Percentiles rank a stretch among this genome's conserved stretches.
These are phyloP conservation scores for Sebastes iracundus DNA, from an alignment of 2,797 vertebrate species.

Conservation along the genomic window DNA sequence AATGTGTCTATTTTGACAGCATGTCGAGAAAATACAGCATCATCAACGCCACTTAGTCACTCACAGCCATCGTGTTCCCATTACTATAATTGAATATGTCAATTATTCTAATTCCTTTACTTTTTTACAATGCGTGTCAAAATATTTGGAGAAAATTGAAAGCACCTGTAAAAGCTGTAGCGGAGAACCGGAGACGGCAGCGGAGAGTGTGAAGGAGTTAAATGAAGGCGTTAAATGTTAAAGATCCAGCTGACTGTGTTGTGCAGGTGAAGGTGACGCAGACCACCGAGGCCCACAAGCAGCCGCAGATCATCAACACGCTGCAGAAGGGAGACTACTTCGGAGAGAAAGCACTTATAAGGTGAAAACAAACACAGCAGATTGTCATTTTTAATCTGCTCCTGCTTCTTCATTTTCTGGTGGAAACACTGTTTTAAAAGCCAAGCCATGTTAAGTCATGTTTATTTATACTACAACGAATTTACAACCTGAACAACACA, in stretches of 20 bases:
- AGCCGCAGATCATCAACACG: constrained; percentile 90
- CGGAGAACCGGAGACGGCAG: neutral
- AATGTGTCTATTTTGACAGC: constrained; percentile 18
- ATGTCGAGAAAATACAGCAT: neutral
- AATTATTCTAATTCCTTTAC: neutral
- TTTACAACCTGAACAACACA: neutral
- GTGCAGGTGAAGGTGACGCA: constrained; percentile 92
- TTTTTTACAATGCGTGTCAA: constrained; percentile 1
- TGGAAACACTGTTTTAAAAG: neutral
- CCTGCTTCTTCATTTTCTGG: neutral
- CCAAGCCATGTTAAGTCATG: too few relatives aligned
- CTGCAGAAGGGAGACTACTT: constrained; percentile 93
- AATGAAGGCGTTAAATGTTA: neutral
- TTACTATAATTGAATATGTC: neutral
- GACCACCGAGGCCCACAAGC: constrained; percentile 83
- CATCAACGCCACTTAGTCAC: neutral
- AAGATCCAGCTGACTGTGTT: neutral
- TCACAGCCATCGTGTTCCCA: neutral
- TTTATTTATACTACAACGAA: neutral
- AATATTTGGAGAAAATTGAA: neutral
- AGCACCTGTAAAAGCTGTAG: constrained; percentile 9
- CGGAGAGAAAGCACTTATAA: constrained; percentile 95
- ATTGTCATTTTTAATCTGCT: neutral
- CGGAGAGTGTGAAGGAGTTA: neutral
- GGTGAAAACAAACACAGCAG: constrained; percentile 71